Percentiles rank a stretch among this genome's conserved stretches.
phyloP scores from a whole-genome alignment of 2,888 invertebrate genomes.

The Archips xylosteana region DNA sequence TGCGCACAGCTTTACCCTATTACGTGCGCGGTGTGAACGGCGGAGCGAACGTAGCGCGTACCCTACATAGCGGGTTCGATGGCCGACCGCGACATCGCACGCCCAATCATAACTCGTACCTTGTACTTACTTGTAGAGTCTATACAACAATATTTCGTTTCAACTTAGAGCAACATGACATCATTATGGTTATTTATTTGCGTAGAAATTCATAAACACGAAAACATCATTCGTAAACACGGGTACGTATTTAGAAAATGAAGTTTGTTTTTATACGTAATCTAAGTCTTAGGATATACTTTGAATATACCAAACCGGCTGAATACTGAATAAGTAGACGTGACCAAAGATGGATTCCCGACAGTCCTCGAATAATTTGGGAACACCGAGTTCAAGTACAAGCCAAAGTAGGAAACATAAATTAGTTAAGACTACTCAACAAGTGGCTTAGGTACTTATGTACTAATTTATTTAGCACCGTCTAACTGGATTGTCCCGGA shows the following conservation, averaged over 20 bases:
- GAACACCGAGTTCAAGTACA: constrained; percentile 3
- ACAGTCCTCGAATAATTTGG: neutral
- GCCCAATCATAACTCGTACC: constrained; percentile 26
- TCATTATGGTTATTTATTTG: constrained; percentile 2
- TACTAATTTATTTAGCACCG: constrained; percentile 1
- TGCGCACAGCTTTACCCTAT: constrained; percentile 44
- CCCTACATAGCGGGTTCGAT: constrained; percentile 62
- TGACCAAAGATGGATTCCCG: neutral
- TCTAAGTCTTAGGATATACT: neutral
- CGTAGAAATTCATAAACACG: neutral
- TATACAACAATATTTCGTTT: constrained; percentile 27
- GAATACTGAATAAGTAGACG: neutral
- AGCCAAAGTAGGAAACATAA: constrained; percentile 3
- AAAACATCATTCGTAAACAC: neutral
- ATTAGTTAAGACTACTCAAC: neutral
- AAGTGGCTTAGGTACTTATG: neutral
- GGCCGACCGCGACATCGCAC: constrained; percentile 72
- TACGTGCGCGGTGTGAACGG: constrained; percentile 50
- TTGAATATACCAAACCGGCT: neutral
- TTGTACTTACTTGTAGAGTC: constrained; percentile 33
- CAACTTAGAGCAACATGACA: constrained; percentile 12
- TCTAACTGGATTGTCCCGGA: too few species aligned
- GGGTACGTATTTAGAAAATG: neutral
- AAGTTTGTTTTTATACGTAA: neutral
- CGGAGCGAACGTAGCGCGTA: constrained; percentile 52